Evolutionary conservation across 2,797 vertebrate species (phyloP).

Genomic region (Leuciscus waleckii): DNA sequence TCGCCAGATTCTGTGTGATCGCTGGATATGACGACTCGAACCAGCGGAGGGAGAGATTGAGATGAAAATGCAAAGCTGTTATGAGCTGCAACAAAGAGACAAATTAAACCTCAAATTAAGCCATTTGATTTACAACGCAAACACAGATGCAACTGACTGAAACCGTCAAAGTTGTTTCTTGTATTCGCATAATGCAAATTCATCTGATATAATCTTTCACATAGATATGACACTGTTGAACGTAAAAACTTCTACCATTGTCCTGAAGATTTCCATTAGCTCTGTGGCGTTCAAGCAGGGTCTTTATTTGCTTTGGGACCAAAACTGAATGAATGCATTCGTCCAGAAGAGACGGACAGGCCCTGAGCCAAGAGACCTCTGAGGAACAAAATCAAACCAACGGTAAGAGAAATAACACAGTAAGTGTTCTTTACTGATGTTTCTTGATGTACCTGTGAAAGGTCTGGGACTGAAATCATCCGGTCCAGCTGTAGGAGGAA

Average conservation of each 20-base stretch:
- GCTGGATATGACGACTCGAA: slow-evolving; percentile 54
- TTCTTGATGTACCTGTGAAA: slow-evolving; percentile 77
- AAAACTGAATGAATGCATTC: slow-evolving; percentile 75
- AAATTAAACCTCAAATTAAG: not conserved
- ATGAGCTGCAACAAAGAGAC: slow-evolving; percentile 61
- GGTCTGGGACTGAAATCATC: slow-evolving; percentile 76
- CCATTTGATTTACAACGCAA: not conserved
- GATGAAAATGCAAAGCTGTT: slow-evolving; percentile 78
- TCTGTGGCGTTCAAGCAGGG: slow-evolving; percentile 72
- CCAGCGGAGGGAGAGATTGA: slow-evolving; percentile 70
- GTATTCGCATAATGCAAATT: not conserved
- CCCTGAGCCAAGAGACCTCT: slow-evolving; percentile 72
- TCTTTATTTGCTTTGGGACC: slow-evolving; percentile 74
- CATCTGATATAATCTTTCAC: not conserved
- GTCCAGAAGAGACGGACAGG: slow-evolving; percentile 70
- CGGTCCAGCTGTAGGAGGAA: slow-evolving; percentile 82
- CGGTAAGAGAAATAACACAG: not conserved
- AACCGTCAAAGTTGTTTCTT: not conserved
- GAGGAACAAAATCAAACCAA: slow-evolving; percentile 51
- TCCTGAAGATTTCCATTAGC: slow-evolving; percentile 72
- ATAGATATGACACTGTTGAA: not conserved
- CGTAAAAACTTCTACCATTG: slow-evolving; percentile 64
- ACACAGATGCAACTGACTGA: not conserved
- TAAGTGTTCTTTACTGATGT: not conserved
- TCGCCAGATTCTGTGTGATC: slow-evolving; percentile 50